These are phyloP conservation scores for Holothuria leucospilota DNA, from an alignment of 53 echinoderm and acorn worm species.

Conservation along the genomic window DNA sequence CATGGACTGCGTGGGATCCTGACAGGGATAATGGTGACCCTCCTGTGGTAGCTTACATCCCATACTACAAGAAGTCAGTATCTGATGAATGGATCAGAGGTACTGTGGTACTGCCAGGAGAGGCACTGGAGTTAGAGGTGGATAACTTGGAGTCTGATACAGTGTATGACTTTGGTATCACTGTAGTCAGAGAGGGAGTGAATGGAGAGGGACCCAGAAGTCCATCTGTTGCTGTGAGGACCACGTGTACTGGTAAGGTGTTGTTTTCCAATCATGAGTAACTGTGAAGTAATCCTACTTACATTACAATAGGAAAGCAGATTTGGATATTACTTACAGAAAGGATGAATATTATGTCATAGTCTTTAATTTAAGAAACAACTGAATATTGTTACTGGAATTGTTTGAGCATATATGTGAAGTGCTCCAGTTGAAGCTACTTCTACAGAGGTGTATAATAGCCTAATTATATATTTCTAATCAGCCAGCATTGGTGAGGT, in stretches of 20 bases:
- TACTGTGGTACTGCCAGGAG: not conserved
- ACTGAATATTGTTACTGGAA: no score
- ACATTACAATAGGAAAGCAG: no score
- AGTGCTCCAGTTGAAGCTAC: no score
- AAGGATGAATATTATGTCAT: no score
- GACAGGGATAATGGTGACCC: constrained; percentile 8
- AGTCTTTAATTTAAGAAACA: no score
- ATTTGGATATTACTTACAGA: no score
- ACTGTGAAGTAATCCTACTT: no score
- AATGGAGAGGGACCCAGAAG: constrained; percentile 69
- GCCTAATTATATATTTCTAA: no score
- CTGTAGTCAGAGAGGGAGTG: constrained; percentile 58
- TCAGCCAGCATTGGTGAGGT: no score
- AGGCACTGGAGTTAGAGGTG: not conserved
- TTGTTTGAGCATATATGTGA: no score
- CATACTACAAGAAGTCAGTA: not conserved
- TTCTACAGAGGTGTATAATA: no score
- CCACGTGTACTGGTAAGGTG: not conserved
- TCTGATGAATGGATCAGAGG: not conserved
- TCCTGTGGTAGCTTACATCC: no score
- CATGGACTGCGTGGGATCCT: constrained; percentile 42
- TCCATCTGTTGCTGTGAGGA: constrained; percentile 15
- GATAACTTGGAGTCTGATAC: constrained; percentile 52
- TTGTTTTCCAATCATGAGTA: not conserved
- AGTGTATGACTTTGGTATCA: constrained; percentile 60